Percentiles rank a stretch among this genome's conserved stretches.
phyloP scores from a whole-genome alignment of 2,797 vertebrate genomes.

The Anguilla obscura region DNA sequence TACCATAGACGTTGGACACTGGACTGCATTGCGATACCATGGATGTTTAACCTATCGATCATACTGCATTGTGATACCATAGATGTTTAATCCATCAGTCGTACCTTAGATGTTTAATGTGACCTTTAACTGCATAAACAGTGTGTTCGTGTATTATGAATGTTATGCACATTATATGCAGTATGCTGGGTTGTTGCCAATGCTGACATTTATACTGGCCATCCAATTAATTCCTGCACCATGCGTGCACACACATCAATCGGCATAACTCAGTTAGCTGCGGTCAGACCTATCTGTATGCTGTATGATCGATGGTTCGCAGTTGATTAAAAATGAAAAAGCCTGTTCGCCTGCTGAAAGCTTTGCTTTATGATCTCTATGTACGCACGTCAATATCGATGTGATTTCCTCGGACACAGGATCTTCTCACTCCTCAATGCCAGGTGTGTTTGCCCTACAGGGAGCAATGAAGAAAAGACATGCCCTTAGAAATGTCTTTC shows the following conservation, averaged over 20 bases:
- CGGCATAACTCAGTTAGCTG: constrained; percentile 31
- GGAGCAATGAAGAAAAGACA: background rate
- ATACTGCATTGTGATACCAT: constrained; percentile 38
- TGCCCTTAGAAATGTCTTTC: background rate
- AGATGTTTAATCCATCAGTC: constrained; percentile 38
- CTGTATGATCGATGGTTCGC: constrained; percentile 37
- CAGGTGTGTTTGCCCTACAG: background rate
- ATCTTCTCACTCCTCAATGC: background rate
- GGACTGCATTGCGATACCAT: constrained; percentile 39
- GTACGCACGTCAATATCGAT: background rate
- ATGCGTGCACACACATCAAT: constrained; percentile 47
- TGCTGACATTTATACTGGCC: constrained; percentile 30
- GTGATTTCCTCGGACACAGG: background rate
- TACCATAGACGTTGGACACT: constrained; percentile 52
- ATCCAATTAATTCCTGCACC: constrained; percentile 44
- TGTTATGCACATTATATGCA: background rate
- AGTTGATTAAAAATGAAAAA: constrained; percentile 20
- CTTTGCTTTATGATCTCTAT: background rate
- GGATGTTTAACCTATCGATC: no score
- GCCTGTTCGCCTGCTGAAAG: background rate
- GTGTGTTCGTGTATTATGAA: constrained; percentile 24
- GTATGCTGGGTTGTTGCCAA: constrained; percentile 35
- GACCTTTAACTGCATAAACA: constrained; percentile 26
- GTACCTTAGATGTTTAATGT: constrained; percentile 29
- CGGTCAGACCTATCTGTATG: constrained; percentile 24